Conservation (phyloP, 2,113 vertebrate genomes). For the Lonchura striata region DNA sequence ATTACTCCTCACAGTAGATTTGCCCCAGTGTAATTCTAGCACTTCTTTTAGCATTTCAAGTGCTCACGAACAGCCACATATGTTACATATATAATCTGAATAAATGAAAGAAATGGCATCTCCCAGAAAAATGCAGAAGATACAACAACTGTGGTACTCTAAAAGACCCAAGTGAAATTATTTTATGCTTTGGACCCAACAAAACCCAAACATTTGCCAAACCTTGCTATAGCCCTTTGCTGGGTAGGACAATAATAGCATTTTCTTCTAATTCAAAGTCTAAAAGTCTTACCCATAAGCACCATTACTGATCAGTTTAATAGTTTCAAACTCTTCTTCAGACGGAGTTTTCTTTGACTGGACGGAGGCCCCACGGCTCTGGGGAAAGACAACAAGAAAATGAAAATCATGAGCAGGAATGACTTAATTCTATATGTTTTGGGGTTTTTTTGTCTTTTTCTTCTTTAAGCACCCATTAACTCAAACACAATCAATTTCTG, state of each 20-base stretch:
- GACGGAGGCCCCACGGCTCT: conserved; percentile 80
- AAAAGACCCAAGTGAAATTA: neutral
- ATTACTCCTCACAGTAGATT: neutral
- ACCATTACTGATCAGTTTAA: conserved; percentile 98
- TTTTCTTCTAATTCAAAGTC: neutral
- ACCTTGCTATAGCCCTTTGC: neutral
- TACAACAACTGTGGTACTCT: neutral
- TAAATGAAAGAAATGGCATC: neutral
- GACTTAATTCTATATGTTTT: accelerated
- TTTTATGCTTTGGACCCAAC: neutral
- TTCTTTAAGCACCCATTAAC: neutral
- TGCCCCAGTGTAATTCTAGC: neutral
- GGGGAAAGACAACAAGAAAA: conserved; percentile 12
- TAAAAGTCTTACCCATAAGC: conserved; percentile 86
- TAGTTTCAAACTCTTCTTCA: conserved; percentile 96
- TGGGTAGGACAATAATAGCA: neutral
- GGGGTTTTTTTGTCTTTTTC: neutral
- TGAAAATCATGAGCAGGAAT: neutral
- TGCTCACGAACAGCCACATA: neutral
- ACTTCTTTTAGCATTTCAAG: neutral
- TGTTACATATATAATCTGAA: neutral
- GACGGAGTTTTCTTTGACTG: conserved; percentile 88
- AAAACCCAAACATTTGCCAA: neutral
- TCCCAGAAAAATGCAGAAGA: neutral
- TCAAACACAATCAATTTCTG: neutral